phyloP scores from a whole-genome alignment of 2,888 invertebrate species.

The Rhaphigaster nebulosa region DNA sequence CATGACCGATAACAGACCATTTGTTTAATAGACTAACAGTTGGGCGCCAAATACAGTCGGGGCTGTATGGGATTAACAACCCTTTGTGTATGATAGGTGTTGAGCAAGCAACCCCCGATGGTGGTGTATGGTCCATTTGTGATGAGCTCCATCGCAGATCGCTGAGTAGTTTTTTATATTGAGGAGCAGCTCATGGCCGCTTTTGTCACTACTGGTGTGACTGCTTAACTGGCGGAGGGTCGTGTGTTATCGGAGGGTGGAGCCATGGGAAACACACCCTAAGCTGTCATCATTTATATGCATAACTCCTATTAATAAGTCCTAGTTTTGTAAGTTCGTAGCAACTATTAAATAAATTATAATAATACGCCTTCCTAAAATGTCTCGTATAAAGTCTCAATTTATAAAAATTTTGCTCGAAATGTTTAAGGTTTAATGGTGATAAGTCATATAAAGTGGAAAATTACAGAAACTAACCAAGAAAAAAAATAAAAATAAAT shows the following conservation, averaged over 20 bases:
- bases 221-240: conserved; percentile 29
- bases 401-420: too few relatives aligned
- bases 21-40: conserved; percentile 41
- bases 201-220: conserved; percentile 41
- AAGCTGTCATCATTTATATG: neutral
- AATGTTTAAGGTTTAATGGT: too few relatives aligned
- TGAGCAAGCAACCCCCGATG: neutral
- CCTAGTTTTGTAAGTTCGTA: neutral
- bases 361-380: neutral
- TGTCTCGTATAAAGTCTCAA: too few relatives aligned
- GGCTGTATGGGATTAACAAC: conserved; percentile 36
- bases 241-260: neutral
- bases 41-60: conserved; percentile 34
- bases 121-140: conserved; percentile 11
- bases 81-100: conserved; percentile 44
- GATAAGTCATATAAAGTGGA: too few relatives aligned
- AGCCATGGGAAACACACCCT: conserved; percentile 16
- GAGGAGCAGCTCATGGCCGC: neutral
- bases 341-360: conserved; percentile 8
- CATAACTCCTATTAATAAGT: neutral
- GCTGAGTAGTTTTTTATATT: conserved; percentile 39
- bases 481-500: too few relatives aligned
- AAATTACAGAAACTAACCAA: too few relatives aligned
- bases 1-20: neutral
- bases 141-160: conserved; percentile 49